Percentiles rank a stretch among this genome's conserved stretches.
phyloP scores from a whole-genome alignment of 2,888 invertebrate species.

The Epiblema foenella region DNA sequence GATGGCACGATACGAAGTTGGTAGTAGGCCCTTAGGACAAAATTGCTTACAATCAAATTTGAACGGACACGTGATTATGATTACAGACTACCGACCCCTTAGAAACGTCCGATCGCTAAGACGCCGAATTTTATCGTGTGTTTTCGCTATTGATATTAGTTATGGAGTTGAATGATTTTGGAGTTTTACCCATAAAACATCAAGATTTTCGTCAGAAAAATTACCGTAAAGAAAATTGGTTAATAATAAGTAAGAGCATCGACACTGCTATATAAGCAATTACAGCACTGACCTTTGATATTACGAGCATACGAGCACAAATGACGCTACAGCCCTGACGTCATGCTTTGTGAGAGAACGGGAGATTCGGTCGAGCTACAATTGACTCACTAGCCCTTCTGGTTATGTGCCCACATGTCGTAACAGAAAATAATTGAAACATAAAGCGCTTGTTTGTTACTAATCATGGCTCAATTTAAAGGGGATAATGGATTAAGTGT shows the following conservation, averaged over 20 bases:
- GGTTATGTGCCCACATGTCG: conserved; percentile 13
- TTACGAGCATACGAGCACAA: conserved; percentile 6
- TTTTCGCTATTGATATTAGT: neutral
- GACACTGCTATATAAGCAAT: neutral
- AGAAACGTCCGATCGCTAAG: too few species aligned
- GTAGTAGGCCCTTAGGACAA: too few species aligned
- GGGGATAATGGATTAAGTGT: neutral
- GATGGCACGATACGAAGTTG: too few species aligned
- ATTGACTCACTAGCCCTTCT: conserved; percentile 11
- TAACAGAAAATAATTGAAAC: conserved; percentile 12
- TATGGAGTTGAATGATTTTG: too few species aligned
- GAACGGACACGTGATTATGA: too few species aligned
- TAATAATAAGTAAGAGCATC: too few species aligned
- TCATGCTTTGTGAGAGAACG: conserved; percentile 21
- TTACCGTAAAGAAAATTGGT: too few species aligned
- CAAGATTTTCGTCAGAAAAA: too few species aligned
- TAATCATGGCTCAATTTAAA: conserved; percentile 22
- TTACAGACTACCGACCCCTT: too few species aligned
- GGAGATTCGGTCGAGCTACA: conserved; percentile 18
- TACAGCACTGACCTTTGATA: conserved; percentile 23
- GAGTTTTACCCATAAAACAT: too few species aligned
- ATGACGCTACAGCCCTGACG: conserved; percentile 23
- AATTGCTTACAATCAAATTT: too few species aligned
- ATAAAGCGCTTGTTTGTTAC: conserved; percentile 7
- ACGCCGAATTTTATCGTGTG: too few species aligned